Percentiles rank a stretch among this genome's conserved stretches.
Evolutionary conservation across 2,113 vertebrate species (phyloP).

Genomic region (Polyodon spathula): DNA sequence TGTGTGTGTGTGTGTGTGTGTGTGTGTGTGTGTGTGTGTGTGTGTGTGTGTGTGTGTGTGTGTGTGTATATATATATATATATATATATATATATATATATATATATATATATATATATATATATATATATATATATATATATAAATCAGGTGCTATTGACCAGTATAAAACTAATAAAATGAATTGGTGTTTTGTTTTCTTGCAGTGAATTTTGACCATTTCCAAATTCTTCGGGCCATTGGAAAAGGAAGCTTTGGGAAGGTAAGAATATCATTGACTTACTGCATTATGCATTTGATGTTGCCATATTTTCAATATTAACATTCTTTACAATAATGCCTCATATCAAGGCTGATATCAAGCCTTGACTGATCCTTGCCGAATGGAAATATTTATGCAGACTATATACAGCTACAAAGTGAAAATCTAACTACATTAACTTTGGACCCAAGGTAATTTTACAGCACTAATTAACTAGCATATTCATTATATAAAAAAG

Average conservation of each 20-base stretch:
- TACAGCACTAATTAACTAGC: constrained; percentile 23
- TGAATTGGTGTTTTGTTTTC: constrained; percentile 21
- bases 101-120: no score
- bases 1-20: no score
- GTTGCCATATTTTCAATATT: neutral
- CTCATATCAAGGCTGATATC: neutral
- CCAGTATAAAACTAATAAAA: constrained; percentile 6
- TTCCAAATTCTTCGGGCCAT: constrained; percentile 69
- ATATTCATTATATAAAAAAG: constrained; percentile 26
- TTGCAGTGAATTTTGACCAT: constrained; percentile 67
- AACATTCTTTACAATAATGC: neutral
- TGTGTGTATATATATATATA: no score
- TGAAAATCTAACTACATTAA: neutral
- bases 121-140: no score
- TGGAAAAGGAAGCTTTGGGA: constrained; percentile 67
- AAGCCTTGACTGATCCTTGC: neutral
- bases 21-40: no score
- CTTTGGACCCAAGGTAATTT: constrained; percentile 16
- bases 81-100: no score
- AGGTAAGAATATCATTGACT: constrained; percentile 55
- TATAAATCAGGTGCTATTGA: no score
- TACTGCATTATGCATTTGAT: neutral
- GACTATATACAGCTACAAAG: neutral
- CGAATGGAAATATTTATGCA: neutral
- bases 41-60: no score